A percentile compares a stretch with the other conserved stretches of the same genome.
phyloP scores from a whole-genome alignment of 35 echinoderm and acorn worm species.

The Amphiura filiformis region DNA sequence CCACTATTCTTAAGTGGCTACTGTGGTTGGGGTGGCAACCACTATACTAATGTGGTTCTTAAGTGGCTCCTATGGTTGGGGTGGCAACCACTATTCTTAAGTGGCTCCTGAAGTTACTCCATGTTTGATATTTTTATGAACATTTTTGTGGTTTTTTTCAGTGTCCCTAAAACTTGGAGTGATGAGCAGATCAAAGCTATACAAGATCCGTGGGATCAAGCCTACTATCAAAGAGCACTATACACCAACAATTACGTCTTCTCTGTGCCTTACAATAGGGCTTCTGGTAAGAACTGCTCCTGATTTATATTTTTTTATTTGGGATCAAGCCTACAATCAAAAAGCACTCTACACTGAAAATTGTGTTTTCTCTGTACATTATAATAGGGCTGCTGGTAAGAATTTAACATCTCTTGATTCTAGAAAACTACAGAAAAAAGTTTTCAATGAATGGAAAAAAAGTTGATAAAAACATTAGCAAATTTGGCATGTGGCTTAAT shows the following conservation, averaged over 20 bases:
- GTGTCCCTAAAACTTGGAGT: conserved; percentile 14
- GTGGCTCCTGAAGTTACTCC: too few relatives aligned
- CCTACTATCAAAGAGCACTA: conserved; percentile 66
- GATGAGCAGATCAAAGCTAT: conserved; percentile 23
- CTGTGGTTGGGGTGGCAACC: too few relatives aligned
- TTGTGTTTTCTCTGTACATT: background rate
- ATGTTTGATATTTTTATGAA: background rate
- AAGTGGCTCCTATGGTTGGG: background rate
- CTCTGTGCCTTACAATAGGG: conserved; percentile 75
- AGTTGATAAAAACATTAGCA: too few relatives aligned
- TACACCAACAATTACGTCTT: conserved; percentile 72
- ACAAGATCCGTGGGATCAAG: conserved; percentile 89
- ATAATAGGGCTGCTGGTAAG: too few relatives aligned
- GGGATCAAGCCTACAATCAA: background rate
- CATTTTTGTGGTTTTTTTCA: background rate
- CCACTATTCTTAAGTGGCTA: too few relatives aligned
- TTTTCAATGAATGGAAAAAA: too few relatives aligned
- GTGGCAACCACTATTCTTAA: background rate
- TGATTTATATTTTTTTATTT: too few relatives aligned
- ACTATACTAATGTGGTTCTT: too few relatives aligned
- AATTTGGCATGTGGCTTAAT: too few relatives aligned
- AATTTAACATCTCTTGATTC: too few relatives aligned
- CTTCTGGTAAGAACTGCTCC: conserved; percentile 14
- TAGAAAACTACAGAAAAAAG: too few relatives aligned
- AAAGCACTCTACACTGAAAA: background rate